These are phyloP conservation scores for Elegia similella DNA, from an alignment of 2,888 invertebrate species.

Conservation along the genomic window DNA sequence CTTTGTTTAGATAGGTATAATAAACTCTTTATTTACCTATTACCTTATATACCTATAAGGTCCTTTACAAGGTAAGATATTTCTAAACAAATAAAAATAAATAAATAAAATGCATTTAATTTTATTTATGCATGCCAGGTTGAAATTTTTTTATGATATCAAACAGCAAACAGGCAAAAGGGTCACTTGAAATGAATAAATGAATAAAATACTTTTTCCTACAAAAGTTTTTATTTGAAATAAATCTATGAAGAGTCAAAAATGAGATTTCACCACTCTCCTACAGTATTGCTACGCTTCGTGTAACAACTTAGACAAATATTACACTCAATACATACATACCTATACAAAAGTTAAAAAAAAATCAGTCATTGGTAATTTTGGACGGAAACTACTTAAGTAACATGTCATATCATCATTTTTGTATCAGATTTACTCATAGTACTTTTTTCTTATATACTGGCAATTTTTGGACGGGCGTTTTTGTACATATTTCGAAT, in stretches of 20 bases:
- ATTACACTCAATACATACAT: slow-evolving; percentile 53
- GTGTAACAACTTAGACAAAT: slow-evolving; percentile 57
- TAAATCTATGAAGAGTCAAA: slow-evolving; percentile 62
- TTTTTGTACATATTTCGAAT: slow-evolving; percentile 40
- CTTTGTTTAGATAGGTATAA: no score
- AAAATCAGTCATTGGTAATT: slow-evolving; percentile 74
- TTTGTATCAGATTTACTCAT: slow-evolving; percentile 37
- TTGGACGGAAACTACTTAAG: slow-evolving; percentile 80
- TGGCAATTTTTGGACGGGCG: slow-evolving; percentile 50
- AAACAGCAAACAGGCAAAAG: no score
- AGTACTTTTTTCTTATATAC: slow-evolving; percentile 41
- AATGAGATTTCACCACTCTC: slow-evolving; percentile 50
- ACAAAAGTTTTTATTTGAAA: slow-evolving; percentile 64
- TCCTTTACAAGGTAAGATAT: no score
- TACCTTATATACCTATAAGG: no score
- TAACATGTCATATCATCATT: slow-evolving; percentile 48
- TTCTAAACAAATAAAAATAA: no score
- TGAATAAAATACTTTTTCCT: no score
- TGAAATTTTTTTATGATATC: no score
- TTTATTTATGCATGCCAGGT: no score
- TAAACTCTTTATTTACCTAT: no score
- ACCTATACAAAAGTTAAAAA: slow-evolving; percentile 50
- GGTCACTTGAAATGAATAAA: no score
- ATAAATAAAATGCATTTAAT: no score
- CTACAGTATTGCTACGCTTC: slow-evolving; percentile 50